Evolutionary conservation across 2,888 invertebrate species (phyloP).

Genomic region (Hyppa rectilinea): DNA sequence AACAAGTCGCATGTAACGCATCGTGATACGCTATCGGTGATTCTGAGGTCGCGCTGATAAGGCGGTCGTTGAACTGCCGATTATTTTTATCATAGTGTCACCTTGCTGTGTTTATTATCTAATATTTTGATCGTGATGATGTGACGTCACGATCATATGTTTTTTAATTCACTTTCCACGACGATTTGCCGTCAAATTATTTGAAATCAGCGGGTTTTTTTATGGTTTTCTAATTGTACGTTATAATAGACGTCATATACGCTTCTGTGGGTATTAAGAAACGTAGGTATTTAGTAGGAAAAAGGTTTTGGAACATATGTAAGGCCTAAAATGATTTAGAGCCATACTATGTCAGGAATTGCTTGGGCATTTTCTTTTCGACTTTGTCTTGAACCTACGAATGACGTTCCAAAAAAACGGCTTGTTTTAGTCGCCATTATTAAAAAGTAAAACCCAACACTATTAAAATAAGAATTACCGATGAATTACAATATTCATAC

Average conservation of each 20-base stretch:
- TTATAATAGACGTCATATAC: neutral
- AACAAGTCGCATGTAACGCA: slow-evolving; percentile 26
- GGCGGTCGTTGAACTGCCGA: slow-evolving; percentile 72
- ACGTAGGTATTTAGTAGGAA: neutral
- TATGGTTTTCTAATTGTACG: neutral
- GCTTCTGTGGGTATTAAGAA: neutral
- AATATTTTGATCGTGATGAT: slow-evolving; percentile 64
- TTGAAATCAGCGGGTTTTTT: neutral
- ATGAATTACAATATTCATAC: neutral
- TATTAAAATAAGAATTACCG: neutral
- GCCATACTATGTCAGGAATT: neutral
- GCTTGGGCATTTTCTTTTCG: neutral
- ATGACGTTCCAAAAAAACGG: neutral
- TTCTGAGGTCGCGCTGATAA: slow-evolving; percentile 75
- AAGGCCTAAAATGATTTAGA: neutral
- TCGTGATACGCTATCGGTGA: slow-evolving; percentile 72
- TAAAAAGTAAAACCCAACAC: neutral
- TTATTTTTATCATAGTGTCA: slow-evolving; percentile 75
- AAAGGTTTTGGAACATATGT: neutral
- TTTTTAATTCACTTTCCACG: slow-evolving; percentile 32
- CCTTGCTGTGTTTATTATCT: slow-evolving; percentile 73
- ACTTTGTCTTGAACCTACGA: neutral
- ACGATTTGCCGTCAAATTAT: slow-evolving; percentile 6
- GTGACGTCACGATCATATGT: slow-evolving; percentile 62
- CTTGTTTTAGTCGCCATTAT: neutral